Percentiles rank a stretch among this genome's conserved stretches.
Evolutionary conservation across 2,113 vertebrate genomes (phyloP).

Genomic region (Mormyrus iriodes): DNA sequence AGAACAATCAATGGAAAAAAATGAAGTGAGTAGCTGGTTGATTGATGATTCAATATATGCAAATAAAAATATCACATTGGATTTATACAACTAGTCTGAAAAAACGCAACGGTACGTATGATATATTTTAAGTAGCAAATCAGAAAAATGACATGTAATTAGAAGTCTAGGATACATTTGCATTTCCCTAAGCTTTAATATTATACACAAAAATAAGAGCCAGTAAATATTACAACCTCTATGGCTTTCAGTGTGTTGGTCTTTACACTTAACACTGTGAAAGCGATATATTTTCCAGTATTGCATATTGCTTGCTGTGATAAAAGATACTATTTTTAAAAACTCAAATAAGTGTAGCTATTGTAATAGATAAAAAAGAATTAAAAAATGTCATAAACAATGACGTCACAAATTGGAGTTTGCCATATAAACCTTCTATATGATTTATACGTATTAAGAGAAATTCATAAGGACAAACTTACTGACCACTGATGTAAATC

Average conservation of each 20-base stretch:
- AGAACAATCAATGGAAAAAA: conserved; percentile 21
- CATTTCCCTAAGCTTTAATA: too few species aligned
- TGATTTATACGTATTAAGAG: neutral
- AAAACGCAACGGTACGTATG: conserved; percentile 27
- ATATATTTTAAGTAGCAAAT: conserved; percentile 29
- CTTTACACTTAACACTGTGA: neutral
- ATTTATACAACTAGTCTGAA: conserved; percentile 22
- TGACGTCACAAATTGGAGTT: neutral
- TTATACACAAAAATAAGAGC: neutral
- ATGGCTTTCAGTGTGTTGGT: neutral
- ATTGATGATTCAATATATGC: conserved; percentile 37
- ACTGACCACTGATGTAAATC: neutral
- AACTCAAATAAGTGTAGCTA: too few species aligned
- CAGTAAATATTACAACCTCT: neutral
- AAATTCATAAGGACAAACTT: neutral
- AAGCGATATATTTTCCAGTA: neutral
- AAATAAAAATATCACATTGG: conserved; percentile 34
- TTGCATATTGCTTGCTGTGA: neutral
- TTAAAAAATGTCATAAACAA: neutral
- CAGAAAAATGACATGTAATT: conserved; percentile 41
- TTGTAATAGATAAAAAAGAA: neutral
- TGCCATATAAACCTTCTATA: neutral
- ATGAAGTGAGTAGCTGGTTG: conserved; percentile 24
- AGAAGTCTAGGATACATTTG: conserved; percentile 25
- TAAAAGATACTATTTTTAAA: neutral